Conservation (phyloP, 2,888 invertebrate genomes). For the Fragum fragum region DNA sequence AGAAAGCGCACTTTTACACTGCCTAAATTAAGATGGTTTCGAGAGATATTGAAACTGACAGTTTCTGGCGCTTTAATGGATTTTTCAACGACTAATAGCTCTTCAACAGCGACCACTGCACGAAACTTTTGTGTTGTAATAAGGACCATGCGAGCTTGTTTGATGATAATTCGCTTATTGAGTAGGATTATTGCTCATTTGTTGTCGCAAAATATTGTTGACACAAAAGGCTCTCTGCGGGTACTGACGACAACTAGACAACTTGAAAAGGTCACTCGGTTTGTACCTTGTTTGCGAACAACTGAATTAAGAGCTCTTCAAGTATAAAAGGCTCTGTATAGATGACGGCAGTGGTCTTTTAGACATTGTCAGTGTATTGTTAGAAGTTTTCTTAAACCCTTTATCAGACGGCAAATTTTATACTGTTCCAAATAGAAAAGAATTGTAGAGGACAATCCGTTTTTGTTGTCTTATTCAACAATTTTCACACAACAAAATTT, state of each 20-base stretch:
- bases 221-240: slow-evolving; percentile 43
- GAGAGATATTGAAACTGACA: slow-evolving; percentile 54
- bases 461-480: too few relatives aligned
- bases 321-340: slow-evolving; percentile 3
- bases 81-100: slow-evolving; percentile 22
- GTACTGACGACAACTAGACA: slow-evolving; percentile 26
- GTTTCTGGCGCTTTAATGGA: slow-evolving; percentile 54
- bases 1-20: neutral
- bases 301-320: slow-evolving; percentile 19
- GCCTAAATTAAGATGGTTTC: slow-evolving; percentile 45
- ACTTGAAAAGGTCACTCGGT: slow-evolving; percentile 35
- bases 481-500: too few relatives aligned
- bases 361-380: slow-evolving; percentile 5
- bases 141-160: slow-evolving; percentile 39
- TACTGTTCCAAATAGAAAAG: too few relatives aligned
- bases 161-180: slow-evolving; percentile 56
- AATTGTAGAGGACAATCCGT: too few relatives aligned
- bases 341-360: slow-evolving; percentile 12
- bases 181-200: slow-evolving; percentile 64
- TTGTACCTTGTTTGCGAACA: slow-evolving; percentile 22
- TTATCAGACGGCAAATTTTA: too few relatives aligned
- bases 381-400: neutral
- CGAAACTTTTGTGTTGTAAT: slow-evolving; percentile 32
- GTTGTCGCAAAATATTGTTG: slow-evolving; percentile 43
- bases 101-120: slow-evolving; percentile 42